Evolutionary conservation across 2,113 vertebrate species (phyloP).

Genomic region (Panurus biarmicus): DNA sequence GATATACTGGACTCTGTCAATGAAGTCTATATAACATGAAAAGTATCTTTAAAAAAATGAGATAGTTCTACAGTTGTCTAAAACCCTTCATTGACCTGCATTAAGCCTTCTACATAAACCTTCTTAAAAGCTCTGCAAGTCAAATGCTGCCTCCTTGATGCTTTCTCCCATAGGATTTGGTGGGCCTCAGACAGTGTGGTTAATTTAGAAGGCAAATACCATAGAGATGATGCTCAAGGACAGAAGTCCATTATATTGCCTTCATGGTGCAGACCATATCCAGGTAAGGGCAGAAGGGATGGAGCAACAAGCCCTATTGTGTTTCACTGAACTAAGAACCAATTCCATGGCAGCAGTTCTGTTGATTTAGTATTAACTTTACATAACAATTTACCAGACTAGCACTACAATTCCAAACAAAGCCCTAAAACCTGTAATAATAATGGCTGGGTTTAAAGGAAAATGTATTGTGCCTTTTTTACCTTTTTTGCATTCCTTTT

Average conservation of each 20-base stretch:
- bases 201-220: neutral
- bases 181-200: neutral
- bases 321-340: neutral
- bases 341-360: neutral
- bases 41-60: neutral
- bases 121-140: neutral
- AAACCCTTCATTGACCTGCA: neutral
- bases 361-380: neutral
- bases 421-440: neutral
- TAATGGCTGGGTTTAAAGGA: neutral
- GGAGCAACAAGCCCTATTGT: neutral
- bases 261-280: neutral
- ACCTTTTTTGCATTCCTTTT: neutral
- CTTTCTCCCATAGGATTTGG: neutral
- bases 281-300: neutral
- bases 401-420: neutral
- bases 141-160: neutral
- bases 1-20: neutral
- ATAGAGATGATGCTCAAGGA: neutral
- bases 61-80: neutral
- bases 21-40: neutral
- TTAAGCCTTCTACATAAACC: neutral
- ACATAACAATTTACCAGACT: neutral
- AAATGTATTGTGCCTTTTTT: neutral
- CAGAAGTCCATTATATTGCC: neutral